Conservation (phyloP, 2,113 vertebrate genomes). For the Psammodynastes pulverulentus region DNA sequence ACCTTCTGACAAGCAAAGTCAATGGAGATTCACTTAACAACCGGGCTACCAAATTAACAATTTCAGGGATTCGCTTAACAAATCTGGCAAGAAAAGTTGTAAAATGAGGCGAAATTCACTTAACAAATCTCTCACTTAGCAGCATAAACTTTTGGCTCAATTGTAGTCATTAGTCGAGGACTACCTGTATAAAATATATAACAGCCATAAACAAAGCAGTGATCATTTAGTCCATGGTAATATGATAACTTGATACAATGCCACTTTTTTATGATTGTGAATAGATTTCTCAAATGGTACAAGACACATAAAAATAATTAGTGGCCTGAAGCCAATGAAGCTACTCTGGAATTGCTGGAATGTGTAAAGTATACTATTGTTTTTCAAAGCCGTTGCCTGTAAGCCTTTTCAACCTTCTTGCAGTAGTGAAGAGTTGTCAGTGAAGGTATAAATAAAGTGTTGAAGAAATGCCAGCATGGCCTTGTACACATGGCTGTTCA, state of each 20-base stretch:
- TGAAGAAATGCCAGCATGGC: not conserved
- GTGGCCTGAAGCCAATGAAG: not conserved
- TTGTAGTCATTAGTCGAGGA: no score
- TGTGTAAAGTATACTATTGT: not conserved
- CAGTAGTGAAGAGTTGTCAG: not conserved
- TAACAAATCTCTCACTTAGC: no score
- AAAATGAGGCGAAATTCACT: no score
- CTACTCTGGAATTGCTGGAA: not conserved
- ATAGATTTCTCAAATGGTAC: not conserved
- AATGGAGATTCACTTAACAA: no score
- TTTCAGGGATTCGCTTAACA: no score
- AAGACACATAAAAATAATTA: not conserved
- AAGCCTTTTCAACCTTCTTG: not conserved
- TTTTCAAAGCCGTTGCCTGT: not conserved
- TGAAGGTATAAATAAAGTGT: not conserved
- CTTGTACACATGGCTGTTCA: not conserved
- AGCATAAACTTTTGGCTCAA: no score
- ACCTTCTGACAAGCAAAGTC: no score
- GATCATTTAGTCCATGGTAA: not conserved
- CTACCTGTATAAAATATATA: not conserved
- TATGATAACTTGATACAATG: not conserved
- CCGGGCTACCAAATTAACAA: no score
- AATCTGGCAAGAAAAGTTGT: no score
- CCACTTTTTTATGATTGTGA: not conserved
- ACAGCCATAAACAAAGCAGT: not conserved